Conservation (phyloP, 2,797 vertebrate genomes). For the Oophaga sylvatica region DNA sequence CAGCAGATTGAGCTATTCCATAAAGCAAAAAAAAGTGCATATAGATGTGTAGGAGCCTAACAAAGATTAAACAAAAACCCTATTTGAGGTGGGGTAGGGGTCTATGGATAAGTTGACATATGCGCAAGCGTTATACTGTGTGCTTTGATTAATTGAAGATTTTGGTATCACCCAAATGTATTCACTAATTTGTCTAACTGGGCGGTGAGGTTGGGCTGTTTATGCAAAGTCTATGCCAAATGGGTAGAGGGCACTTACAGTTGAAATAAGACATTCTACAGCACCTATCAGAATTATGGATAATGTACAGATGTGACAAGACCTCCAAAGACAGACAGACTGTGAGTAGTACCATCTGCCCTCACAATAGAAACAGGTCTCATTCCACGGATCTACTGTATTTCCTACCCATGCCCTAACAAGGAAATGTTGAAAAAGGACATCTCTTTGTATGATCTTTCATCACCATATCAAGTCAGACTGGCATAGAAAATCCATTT, state of each 20-base stretch:
- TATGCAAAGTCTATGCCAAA: background rate
- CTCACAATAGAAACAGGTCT: background rate
- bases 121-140: background rate
- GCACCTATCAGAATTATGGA: background rate
- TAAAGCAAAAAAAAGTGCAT: too few species aligned
- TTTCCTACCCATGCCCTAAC: background rate
- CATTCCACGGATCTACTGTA: background rate
- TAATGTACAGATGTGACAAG: too few species aligned
- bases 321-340: too few species aligned
- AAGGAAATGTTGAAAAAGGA: background rate
- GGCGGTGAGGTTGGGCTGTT: background rate
- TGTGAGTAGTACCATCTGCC: too few species aligned
- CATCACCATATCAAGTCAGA: background rate
- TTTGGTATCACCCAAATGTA: background rate
- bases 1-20: too few species aligned
- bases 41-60: too few species aligned
- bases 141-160: background rate
- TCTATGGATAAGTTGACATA: background rate
- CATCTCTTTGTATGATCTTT: background rate
- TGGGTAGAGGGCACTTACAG: background rate
- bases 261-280: background rate
- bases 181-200: background rate
- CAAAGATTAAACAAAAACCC: too few species aligned
- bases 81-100: too few species aligned
- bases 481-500: too few species aligned